phyloP scores from a whole-genome alignment of 2,888 invertebrate species.

The Drosophila aldrichi region DNA sequence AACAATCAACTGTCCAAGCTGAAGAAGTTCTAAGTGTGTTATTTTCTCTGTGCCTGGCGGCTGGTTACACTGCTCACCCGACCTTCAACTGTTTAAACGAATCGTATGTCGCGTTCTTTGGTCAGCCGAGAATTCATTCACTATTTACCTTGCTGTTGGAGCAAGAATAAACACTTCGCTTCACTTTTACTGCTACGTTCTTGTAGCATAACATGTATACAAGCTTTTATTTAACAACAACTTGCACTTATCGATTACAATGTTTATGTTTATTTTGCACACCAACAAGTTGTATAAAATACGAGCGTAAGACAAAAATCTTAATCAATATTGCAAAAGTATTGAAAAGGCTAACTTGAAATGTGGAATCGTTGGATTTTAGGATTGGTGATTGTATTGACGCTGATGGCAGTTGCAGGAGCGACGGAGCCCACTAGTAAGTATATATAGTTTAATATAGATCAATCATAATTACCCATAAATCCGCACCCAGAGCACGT shows the following conservation, averaged over 20 bases:
- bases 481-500: conserved; percentile 86
- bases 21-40: conserved; percentile 87
- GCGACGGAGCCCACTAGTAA: conserved; percentile 27
- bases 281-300: conserved; percentile 40
- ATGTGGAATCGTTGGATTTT: conserved; percentile 24
- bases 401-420: conserved; percentile 18
- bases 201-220: conserved; percentile 47
- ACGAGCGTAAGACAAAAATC: background rate
- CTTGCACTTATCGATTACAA: conserved; percentile 50
- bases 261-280: conserved; percentile 18
- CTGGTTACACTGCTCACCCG: conserved; percentile 36
- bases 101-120: conserved; percentile 26
- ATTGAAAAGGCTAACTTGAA: conserved; percentile 2
- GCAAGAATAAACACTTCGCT: conserved; percentile 62
- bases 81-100: conserved; percentile 55
- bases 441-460: background rate
- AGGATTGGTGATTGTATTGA: conserved; percentile 2
- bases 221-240: conserved; percentile 35
- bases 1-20: conserved; percentile 88
- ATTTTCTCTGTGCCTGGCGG: background rate
- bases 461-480: background rate
- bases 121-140: conserved; percentile 15
- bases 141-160: conserved; percentile 53
- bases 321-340: conserved; percentile 5
- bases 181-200: conserved; percentile 57